Base-by-base conservation (phyloP, 2,888 invertebrate genomes). In the Crossocerus cetratus region DNA sequence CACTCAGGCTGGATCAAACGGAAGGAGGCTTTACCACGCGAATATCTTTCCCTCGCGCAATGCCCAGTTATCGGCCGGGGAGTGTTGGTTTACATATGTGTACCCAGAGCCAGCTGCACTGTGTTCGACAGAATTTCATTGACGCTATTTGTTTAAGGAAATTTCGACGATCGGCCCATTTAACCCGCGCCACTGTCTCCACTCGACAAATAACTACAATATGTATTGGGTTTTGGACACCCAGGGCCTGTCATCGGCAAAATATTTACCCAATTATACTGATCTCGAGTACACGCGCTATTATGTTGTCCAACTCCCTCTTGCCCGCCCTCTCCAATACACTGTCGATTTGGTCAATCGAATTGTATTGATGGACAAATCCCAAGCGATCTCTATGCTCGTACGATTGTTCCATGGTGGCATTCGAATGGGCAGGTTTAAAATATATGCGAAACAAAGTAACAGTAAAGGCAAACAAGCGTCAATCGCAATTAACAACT, bases 111-210 rank as follows among this genome's bases (percentile, higher is more conserved):
- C 32, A 32, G 32, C 32, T 32, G 11, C 32, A 61, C 32, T 74
- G 72, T 72, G 63, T 60, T 72, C 58, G 44, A 20, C 53, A n/a
- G 61, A 72, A 74, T 72, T 67, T 58, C 74, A 4, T 67, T 67
- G 68, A 61, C 23, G 68, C 61, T 68, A 74, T 74, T 74, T 74
- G 67, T 22, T 44, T 8, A 68, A 44, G 64, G 44, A 68, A 67
- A 72, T 68, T 72, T 68, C 32, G 32, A 32, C 8, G 32, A 4
- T 2, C 32, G 8, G 32, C 32, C 32, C 32, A 32, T 32, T 32
- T 32, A 32, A 8, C 11, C 32, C 32, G 32, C 32, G 32, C 8
- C 32, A 11, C 32, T 8, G 32, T 8, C 32, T 32, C 32, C 32
- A 32, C 3, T 11, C 32, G 32, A 32, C 32, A 32, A 32, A 32